Evolutionary conservation across 1,140 invertebrate species (phyloP).

Genomic region (Argopecten irradians): DNA sequence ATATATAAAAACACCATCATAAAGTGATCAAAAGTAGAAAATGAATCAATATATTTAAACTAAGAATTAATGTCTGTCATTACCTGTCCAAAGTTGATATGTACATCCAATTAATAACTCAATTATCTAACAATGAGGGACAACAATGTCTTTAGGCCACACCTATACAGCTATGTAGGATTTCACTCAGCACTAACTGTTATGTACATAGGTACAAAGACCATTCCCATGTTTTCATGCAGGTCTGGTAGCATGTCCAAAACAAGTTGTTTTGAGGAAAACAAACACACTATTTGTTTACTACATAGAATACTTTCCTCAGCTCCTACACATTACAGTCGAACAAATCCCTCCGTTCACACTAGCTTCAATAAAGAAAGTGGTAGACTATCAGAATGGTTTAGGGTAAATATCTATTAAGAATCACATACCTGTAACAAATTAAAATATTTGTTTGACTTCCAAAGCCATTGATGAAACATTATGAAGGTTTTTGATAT

Average conservation of each 20-base stretch:
- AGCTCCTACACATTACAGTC: too few relatives aligned
- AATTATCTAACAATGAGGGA: too few relatives aligned
- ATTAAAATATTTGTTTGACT: slow-evolving; percentile 18
- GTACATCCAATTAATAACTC: too few relatives aligned
- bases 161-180: too few relatives aligned
- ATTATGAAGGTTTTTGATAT: not conserved
- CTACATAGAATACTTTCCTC: too few relatives aligned
- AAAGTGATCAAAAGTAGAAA: too few relatives aligned
- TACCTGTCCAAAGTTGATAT: too few relatives aligned
- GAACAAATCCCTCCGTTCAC: not conserved
- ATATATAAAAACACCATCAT: too few relatives aligned
- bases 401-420: not conserved
- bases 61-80: too few relatives aligned
- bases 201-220: not conserved
- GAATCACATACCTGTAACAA: slow-evolving; percentile 1
- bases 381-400: not conserved
- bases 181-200: not conserved
- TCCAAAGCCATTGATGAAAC: not conserved
- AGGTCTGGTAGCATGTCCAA: not conserved
- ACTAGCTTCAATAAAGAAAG: not conserved
- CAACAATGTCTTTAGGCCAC: too few relatives aligned
- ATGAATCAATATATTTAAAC: too few relatives aligned
- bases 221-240: not conserved
- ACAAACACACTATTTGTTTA: not conserved
- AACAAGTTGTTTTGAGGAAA: not conserved